A percentile compares a stretch with the other conserved stretches of the same genome.
These are phyloP conservation scores for Psammodynastes pulverulentus DNA, from an alignment of 2,113 vertebrate species.

Conservation along the genomic window DNA sequence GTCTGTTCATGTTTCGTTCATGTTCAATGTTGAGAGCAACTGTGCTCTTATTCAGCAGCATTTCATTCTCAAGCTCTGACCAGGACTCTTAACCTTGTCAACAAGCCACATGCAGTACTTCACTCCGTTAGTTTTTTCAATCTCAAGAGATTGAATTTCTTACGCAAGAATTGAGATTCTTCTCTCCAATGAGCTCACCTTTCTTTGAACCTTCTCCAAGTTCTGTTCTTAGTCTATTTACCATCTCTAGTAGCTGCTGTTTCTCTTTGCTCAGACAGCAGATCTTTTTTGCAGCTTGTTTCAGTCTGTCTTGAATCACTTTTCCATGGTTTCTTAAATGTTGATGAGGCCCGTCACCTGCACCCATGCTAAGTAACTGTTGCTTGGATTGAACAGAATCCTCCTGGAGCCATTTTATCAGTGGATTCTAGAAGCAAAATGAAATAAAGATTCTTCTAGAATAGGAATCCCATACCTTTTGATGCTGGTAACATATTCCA, in stretches of 20 bases:
- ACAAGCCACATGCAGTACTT: background rate
- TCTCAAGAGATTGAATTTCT: conserved; percentile 3
- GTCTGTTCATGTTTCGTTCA: background rate
- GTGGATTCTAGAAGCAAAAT: conserved; percentile 53
- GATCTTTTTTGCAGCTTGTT: conserved; percentile 74
- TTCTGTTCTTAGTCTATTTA: conserved; percentile 80
- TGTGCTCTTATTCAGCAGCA: conserved; percentile 21
- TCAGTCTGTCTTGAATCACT: conserved; percentile 69
- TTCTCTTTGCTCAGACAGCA: conserved; percentile 76
- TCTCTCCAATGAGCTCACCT: conserved; percentile 58
- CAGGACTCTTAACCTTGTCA: background rate
- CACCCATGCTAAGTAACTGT: conserved; percentile 19
- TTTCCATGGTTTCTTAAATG: background rate
- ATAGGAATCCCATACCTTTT: background rate
- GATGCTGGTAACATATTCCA: background rate
- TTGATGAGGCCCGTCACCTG: background rate
- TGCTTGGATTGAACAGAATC: conserved; percentile 53
- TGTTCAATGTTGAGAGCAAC: background rate
- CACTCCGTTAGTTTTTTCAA: background rate
- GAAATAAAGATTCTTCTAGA: background rate
- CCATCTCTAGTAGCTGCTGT: conserved; percentile 82
- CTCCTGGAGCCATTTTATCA: conserved; percentile 40
- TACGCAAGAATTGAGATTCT: background rate
- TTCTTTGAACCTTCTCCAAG: conserved; percentile 51
- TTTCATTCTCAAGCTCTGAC: conserved; percentile 2